Evolutionary conservation across 2,113 vertebrate species (phyloP).

Genomic region (Oophaga pumilio): DNA sequence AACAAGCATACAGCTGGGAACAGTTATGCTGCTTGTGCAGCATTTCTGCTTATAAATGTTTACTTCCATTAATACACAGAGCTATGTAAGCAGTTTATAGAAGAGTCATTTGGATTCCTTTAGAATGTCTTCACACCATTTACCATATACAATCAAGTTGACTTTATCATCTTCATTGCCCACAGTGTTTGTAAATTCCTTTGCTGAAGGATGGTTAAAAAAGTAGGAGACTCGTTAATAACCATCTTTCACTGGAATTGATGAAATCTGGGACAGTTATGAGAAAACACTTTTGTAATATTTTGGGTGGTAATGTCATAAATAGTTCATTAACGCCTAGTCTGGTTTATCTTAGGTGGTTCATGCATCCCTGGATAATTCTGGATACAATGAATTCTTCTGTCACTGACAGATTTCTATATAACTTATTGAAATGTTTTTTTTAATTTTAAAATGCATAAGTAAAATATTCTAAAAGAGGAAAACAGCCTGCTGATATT

Average conservation of each 20-base stretch:
- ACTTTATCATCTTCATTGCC: slow-evolving; percentile 38
- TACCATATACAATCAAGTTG: slow-evolving; percentile 32
- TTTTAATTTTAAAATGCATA: no score
- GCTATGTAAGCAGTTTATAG: slow-evolving; percentile 54
- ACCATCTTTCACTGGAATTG: background rate
- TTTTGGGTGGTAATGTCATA: background rate
- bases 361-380: background rate
- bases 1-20: slow-evolving; percentile 51
- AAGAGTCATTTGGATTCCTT: slow-evolving; percentile 49
- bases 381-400: background rate
- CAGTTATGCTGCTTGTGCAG: slow-evolving; percentile 45
- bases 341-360: background rate
- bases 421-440: no score
- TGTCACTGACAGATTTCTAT: no score
- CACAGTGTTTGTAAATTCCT: slow-evolving; percentile 33
- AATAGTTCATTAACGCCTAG: background rate
- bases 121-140: slow-evolving; percentile 54
- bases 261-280: slow-evolving; percentile 4
- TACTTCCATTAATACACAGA: slow-evolving; percentile 52
- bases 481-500: no score
- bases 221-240: background rate
- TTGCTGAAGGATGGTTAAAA: background rate
- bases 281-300: background rate
- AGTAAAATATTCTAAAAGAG: no score
- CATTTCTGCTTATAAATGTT: slow-evolving; percentile 54